These are phyloP conservation scores for Cavia porcellus DNA, from an alignment of 2,113 vertebrate genomes.

Conservation along the genomic window DNA sequence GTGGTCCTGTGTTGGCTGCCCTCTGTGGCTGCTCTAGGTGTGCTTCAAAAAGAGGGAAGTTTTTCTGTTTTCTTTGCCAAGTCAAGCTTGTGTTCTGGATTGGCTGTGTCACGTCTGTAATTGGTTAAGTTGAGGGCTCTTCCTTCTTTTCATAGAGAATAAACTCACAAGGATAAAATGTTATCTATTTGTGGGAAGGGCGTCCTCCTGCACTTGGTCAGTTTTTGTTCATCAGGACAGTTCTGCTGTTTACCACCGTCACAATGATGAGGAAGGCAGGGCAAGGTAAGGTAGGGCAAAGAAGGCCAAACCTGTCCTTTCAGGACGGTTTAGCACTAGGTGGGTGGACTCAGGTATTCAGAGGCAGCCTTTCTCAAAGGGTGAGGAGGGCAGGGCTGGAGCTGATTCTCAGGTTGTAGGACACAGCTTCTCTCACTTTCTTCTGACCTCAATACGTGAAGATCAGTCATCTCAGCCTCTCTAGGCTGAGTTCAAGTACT, in stretches of 20 bases:
- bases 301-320: neutral
- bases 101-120: neutral
- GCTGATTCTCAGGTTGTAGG: neutral
- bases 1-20: neutral
- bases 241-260: neutral
- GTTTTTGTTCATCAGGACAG: neutral
- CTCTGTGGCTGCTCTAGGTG: neutral
- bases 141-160: neutral
- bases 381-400: neutral
- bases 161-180: neutral
- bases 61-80: neutral
- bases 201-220: neutral
- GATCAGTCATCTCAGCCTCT: neutral
- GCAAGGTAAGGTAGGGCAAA: neutral
- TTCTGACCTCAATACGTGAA: neutral
- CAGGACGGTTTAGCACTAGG: neutral
- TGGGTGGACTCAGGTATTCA: neutral
- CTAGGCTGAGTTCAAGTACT: neutral
- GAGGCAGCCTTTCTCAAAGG: neutral
- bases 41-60: neutral
- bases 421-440: neutral
- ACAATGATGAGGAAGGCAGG: too few species aligned
- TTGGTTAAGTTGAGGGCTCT: neutral
- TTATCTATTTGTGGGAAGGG: neutral
- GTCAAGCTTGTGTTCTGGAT: neutral